A percentile compares a stretch with the other conserved stretches of the same genome.
phyloP scores from a whole-genome alignment of 2,797 vertebrate species.

The Scolopax bukidnonensis region DNA sequence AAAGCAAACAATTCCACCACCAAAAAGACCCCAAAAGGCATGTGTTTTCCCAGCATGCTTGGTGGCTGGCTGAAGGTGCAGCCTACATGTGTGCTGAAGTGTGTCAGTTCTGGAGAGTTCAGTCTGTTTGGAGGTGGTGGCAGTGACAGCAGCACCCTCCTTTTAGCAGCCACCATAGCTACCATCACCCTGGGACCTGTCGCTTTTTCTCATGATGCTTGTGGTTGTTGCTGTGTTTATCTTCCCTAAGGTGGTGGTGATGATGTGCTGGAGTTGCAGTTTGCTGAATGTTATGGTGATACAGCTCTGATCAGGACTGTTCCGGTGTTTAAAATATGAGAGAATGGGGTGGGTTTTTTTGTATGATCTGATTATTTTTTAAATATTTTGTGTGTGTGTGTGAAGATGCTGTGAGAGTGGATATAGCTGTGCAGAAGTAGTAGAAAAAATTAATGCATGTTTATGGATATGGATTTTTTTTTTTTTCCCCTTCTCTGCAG shows the following conservation, averaged over 20 bases:
- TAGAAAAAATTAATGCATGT: not conserved
- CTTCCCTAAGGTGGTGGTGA: not conserved
- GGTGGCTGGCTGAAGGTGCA: not conserved
- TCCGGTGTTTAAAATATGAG: not conserved
- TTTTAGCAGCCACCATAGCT: not conserved
- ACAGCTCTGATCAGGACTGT: not conserved
- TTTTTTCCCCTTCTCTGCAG: constrained; percentile 73
- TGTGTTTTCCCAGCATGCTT: not conserved
- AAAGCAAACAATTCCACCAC: not conserved
- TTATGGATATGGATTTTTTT: not conserved
- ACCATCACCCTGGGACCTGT: accelerated
- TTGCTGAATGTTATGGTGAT: not conserved
- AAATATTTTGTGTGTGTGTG: not conserved
- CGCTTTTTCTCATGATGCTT: not conserved
- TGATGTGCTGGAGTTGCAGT: not conserved
- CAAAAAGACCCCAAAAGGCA: not conserved
- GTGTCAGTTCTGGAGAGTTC: not conserved
- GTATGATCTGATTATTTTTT: not conserved
- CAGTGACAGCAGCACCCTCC: not conserved
- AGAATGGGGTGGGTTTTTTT: not conserved
- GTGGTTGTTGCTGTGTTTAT: not conserved
- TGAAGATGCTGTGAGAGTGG: not conserved
- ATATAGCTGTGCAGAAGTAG: not conserved
- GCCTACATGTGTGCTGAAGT: not conserved
- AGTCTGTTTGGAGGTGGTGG: not conserved